Percentiles rank a stretch among this genome's conserved stretches.
Evolutionary conservation across 2,888 invertebrate species (phyloP).

Genomic region (Dryobota labecula): DNA sequence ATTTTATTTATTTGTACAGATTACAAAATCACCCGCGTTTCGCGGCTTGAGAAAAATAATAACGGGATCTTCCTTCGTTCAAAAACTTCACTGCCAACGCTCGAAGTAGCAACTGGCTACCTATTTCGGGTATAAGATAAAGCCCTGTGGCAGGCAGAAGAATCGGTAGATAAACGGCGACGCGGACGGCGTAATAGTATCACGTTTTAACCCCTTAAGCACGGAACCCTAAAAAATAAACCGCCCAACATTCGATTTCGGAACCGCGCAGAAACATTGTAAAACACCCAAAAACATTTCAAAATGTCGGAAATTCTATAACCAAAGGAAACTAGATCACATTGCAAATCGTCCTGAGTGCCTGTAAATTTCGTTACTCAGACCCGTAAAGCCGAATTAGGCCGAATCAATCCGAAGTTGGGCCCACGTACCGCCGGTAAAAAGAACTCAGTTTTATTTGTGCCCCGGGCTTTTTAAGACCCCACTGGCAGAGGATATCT

Average conservation of each 20-base stretch:
- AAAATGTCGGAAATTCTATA: slow-evolving; percentile 51
- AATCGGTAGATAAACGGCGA: rapidly evolving
- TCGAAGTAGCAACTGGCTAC: not conserved
- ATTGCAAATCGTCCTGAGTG: slow-evolving; percentile 60
- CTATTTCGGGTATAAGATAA: not conserved
- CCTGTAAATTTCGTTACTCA: slow-evolving; percentile 64
- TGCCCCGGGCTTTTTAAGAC: slow-evolving; percentile 44
- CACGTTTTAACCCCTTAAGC: not conserved
- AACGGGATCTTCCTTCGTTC: no score
- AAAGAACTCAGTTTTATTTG: slow-evolving; percentile 57
- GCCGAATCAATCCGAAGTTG: slow-evolving; percentile 58
- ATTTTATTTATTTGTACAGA: no score
- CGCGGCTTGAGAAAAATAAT: no score
- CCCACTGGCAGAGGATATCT: slow-evolving; percentile 38
- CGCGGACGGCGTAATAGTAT: not conserved
- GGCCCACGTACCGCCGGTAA: slow-evolving; percentile 60
- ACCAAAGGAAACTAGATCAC: slow-evolving; percentile 56
- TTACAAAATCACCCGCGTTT: no score
- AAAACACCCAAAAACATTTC: slow-evolving; percentile 43
- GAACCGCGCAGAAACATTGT: slow-evolving; percentile 18
- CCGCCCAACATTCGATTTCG: slow-evolving; percentile 8
- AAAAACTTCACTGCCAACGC: no score
- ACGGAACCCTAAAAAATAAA: slow-evolving; percentile 6
- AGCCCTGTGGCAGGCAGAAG: not conserved
- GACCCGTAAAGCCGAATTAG: slow-evolving; percentile 60